These are phyloP conservation scores for Dinoponera quadriceps DNA, from an alignment of 1,140 invertebrate genomes.

Conservation along the genomic window DNA sequence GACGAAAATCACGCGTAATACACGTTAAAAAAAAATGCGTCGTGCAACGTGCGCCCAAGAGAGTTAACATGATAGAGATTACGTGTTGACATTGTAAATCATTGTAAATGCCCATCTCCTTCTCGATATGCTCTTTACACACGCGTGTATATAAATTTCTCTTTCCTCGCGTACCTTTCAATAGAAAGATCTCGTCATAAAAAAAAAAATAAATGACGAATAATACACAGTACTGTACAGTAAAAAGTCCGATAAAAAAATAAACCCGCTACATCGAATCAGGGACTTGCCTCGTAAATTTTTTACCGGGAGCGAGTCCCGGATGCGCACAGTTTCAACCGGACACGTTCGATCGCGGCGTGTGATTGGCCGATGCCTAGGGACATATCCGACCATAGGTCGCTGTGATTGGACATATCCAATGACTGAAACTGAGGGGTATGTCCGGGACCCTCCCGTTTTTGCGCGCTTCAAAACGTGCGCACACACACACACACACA, in stretches of 20 bases:
- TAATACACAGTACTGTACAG: neutral
- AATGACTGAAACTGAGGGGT: too few species aligned
- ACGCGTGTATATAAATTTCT: neutral
- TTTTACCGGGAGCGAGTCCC: too few species aligned
- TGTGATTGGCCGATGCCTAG: too few species aligned
- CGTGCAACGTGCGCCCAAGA: neutral
- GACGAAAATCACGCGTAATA: neutral
- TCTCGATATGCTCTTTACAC: neutral
- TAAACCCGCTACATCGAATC: neutral
- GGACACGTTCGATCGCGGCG: too few species aligned
- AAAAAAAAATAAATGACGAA: neutral
- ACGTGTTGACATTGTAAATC: neutral
- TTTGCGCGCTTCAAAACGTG: too few species aligned
- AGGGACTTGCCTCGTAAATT: neutral
- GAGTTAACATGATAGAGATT: neutral
- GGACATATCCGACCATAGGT: too few species aligned
- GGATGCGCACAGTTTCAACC: too few species aligned
- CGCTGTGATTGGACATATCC: too few species aligned
- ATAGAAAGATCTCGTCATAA: constrained; percentile 1
- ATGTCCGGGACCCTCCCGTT: too few species aligned
- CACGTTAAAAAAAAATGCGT: neutral
- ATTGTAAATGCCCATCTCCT: constrained; percentile 1
- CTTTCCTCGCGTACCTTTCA: neutral
- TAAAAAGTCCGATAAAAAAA: constrained; percentile 6
- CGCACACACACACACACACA: too few species aligned